Evolutionary conservation across 2,888 invertebrate genomes (phyloP).

Genomic region (Cephus nigrinus): DNA sequence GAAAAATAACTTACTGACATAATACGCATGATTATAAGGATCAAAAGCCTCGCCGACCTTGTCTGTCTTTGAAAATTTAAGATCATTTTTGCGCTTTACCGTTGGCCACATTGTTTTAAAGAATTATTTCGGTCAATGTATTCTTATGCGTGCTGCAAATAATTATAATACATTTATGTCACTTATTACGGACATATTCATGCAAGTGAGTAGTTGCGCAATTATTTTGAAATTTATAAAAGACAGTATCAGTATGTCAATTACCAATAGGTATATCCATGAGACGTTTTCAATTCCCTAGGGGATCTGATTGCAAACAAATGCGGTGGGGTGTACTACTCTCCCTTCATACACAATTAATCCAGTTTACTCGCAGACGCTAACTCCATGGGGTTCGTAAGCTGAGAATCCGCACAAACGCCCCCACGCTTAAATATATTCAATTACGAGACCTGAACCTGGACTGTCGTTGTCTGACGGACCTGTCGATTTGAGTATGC

Average conservation of each 20-base stretch:
- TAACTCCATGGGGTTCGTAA: conserved; percentile 47
- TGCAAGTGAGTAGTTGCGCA: neutral
- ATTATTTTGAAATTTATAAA: neutral
- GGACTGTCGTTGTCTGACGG: neutral
- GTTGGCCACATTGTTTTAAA: neutral
- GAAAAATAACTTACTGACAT: neutral
- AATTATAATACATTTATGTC: neutral
- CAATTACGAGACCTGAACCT: conserved; percentile 50
- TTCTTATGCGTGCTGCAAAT: neutral
- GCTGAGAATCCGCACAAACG: conserved; percentile 65
- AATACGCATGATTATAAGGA: neutral
- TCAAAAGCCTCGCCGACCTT: neutral
- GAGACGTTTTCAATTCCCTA: conserved; percentile 39
- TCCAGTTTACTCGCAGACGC: conserved; percentile 65
- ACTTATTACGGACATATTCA: neutral
- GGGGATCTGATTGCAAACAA: conserved; percentile 55
- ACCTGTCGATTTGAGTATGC: neutral
- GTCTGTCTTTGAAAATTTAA: neutral
- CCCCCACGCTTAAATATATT: conserved; percentile 60
- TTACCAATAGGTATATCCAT: neutral
- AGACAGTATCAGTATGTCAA: neutral
- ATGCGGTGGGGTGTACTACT: conserved; percentile 34
- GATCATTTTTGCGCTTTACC: too few relatives aligned
- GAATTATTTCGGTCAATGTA: neutral
- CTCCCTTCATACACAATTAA: conserved; percentile 65